phyloP scores from a whole-genome alignment of 2,888 invertebrate genomes.

The Physocephala rufipes region DNA sequence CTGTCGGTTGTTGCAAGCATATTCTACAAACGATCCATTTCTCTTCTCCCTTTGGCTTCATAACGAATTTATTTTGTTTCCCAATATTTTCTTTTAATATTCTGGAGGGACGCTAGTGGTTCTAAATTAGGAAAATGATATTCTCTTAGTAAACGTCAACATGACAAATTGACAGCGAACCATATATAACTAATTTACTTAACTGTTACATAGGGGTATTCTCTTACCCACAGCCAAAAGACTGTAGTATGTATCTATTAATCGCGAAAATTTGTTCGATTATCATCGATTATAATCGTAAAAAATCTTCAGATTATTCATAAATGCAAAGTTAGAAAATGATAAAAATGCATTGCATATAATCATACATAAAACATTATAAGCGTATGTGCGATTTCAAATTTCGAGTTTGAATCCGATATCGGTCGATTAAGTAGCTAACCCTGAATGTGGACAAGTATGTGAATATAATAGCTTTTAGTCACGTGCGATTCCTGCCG shows the following conservation, averaged over 20 bases:
- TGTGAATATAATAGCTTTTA: no score
- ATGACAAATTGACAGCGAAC: not conserved
- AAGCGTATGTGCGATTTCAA: no score
- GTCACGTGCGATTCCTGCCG: no score
- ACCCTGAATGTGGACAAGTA: no score
- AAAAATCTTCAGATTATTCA: not conserved
- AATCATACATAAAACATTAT: not conserved
- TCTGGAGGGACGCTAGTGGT: conserved; percentile 21
- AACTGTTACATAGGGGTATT: no score
- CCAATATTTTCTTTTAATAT: conserved; percentile 22
- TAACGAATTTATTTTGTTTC: conserved; percentile 35
- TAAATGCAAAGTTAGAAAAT: not conserved
- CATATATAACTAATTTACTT: no score
- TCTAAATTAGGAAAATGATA: conserved; percentile 5
- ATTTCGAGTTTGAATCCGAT: no score
- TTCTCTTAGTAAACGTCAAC: conserved; percentile 3
- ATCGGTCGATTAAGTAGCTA: no score
- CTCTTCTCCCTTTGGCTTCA: conserved; percentile 53
- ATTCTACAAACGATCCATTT: conserved; percentile 61
- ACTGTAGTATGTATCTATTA: no score
- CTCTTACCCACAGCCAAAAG: no score
- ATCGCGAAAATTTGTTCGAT: no score
- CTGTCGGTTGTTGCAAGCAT: conserved; percentile 58
- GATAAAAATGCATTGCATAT: not conserved
- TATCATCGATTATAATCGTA: no score